Evolutionary conservation across 1,140 invertebrate genomes (phyloP).

Genomic region (Drepana arcuata): DNA sequence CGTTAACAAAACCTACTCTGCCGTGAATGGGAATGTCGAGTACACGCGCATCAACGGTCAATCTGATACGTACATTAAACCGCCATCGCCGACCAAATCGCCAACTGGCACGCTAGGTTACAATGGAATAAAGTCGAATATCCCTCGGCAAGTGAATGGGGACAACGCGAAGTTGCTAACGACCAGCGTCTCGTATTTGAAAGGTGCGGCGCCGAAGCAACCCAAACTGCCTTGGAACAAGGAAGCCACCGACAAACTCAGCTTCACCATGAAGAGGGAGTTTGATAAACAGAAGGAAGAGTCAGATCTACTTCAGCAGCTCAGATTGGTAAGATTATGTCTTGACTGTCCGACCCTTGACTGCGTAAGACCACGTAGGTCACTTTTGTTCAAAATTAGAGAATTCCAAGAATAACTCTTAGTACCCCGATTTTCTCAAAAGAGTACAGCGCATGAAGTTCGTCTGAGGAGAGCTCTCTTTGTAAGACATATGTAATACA

Average conservation of each 20-base stretch:
- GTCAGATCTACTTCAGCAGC: conserved; percentile 86
- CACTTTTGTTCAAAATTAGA: too few relatives aligned
- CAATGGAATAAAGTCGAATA: conserved; percentile 68
- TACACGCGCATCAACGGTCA: conserved; percentile 58
- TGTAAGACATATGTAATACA: too few relatives aligned
- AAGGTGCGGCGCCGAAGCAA: conserved; percentile 66
- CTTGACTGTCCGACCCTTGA: too few relatives aligned
- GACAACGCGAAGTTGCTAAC: conserved; percentile 67
- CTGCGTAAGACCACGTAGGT: too few relatives aligned
- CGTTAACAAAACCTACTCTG: conserved; percentile 57
- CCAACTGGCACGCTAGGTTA: conserved; percentile 68
- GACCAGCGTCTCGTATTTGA: conserved; percentile 72
- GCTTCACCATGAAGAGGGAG: conserved; percentile 93
- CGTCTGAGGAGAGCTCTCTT: too few relatives aligned
- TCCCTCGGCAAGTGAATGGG: conserved; percentile 49
- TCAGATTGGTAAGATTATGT: conserved; percentile 85
- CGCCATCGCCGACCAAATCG: conserved; percentile 79
- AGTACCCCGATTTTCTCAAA: too few relatives aligned
- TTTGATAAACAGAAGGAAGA: conserved; percentile 93
- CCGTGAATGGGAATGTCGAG: conserved; percentile 49
- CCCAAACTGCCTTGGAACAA: conserved; percentile 80
- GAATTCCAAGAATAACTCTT: too few relatives aligned
- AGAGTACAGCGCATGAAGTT: too few relatives aligned
- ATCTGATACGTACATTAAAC: conserved; percentile 78
- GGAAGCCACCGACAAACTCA: conserved; percentile 82